A percentile compares a stretch with the other conserved stretches of the same genome.
These are phyloP conservation scores for Aporophyla nigra DNA, from an alignment of 2,888 invertebrate genomes.

Conservation along the genomic window DNA sequence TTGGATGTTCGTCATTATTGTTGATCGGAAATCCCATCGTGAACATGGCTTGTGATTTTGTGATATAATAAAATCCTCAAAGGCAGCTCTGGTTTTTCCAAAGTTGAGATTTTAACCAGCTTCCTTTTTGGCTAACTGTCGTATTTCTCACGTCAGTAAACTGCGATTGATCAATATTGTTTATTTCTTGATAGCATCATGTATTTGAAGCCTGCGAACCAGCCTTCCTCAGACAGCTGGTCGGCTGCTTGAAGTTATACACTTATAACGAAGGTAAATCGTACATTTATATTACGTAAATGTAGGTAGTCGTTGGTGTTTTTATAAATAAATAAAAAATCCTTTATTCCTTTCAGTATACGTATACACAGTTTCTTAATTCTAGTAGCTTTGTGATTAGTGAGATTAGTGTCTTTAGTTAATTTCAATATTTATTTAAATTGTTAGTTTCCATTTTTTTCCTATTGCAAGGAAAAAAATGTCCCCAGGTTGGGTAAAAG, in stretches of 20 bases:
- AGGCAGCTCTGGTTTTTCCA: too few species aligned
- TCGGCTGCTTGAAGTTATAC: slow-evolving; percentile 78
- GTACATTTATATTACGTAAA: not conserved
- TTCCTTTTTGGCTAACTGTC: not conserved
- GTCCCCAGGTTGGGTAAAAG: too few species aligned
- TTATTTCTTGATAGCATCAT: slow-evolving; percentile 75
- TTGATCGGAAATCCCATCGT: not conserved
- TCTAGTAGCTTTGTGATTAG: too few species aligned
- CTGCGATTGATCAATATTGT: not conserved
- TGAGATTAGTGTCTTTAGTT: too few species aligned
- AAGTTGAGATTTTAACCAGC: not conserved
- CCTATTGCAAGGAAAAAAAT: too few species aligned
- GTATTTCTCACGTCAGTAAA: not conserved
- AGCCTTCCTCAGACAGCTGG: slow-evolving; percentile 83
- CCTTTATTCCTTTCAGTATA: too few species aligned
- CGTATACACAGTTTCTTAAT: too few species aligned
- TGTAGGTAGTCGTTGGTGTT: too few species aligned
- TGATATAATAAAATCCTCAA: not conserved
- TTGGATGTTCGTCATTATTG: not conserved
- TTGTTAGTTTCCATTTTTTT: too few species aligned
- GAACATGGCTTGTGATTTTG: not conserved
- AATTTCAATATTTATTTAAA: too few species aligned
- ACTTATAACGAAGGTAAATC: slow-evolving; percentile 79
- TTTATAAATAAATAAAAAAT: too few species aligned
- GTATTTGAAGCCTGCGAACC: slow-evolving; percentile 81